Conservation (phyloP, 2,888 invertebrate genomes). For the Ormyrus rosae region DNA sequence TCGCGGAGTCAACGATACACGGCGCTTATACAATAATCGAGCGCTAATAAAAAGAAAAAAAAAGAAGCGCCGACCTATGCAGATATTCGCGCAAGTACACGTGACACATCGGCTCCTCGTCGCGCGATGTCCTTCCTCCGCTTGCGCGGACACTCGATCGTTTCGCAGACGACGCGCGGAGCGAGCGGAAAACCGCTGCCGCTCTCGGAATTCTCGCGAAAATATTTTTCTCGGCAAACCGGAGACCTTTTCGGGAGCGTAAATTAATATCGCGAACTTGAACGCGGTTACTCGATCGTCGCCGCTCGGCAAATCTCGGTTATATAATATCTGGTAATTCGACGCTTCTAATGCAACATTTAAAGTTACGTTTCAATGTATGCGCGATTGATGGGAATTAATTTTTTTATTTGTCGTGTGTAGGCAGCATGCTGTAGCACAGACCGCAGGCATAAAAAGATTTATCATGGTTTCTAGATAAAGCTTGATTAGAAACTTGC, state of each 20-base stretch:
- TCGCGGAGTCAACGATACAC: too few species aligned
- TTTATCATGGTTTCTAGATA: too few species aligned
- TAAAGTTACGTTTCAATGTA: too few species aligned
- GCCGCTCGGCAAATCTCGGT: too few species aligned
- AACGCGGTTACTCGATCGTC: too few species aligned
- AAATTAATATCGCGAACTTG: neutral
- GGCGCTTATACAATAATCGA: constrained; percentile 3
- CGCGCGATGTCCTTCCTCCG: neutral
- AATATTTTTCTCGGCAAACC: neutral
- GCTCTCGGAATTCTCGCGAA: neutral
- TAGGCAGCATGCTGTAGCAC: too few species aligned
- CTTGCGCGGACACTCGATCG: neutral
- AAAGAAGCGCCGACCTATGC: neutral
- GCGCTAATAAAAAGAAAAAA: neutral
- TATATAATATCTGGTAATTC: too few species aligned
- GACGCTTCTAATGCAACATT: too few species aligned
- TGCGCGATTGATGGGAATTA: too few species aligned
- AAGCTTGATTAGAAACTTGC: too few species aligned
- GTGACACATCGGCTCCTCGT: neutral
- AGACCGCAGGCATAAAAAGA: too few species aligned
- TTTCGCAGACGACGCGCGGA: neutral
- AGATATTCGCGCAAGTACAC: constrained; percentile 17
- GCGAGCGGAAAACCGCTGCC: neutral
- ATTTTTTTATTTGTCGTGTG: too few species aligned
- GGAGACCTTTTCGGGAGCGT: neutral